phyloP scores from a whole-genome alignment of 2,888 invertebrate species.

The Drosophila meridiana region DNA sequence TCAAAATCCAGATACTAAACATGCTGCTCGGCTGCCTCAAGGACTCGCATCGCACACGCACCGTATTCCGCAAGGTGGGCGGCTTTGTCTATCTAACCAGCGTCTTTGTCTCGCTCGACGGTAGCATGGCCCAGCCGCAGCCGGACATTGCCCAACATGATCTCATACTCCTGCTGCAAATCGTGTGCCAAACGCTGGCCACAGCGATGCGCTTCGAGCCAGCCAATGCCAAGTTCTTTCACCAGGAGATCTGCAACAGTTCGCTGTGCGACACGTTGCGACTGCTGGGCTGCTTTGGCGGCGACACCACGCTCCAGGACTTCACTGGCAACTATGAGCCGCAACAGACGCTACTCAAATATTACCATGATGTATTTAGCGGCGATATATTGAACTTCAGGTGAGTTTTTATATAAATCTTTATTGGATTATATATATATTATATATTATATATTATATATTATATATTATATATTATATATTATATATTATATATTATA shows the following conservation, averaged over 20 bases:
- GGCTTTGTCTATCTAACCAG: slow-evolving; percentile 99
- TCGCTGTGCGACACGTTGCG: slow-evolving; percentile 97
- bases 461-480: no score
- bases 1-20: slow-evolving; percentile 96
- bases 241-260: slow-evolving; percentile 97
- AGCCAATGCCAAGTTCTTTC: slow-evolving; percentile 99
- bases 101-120: slow-evolving; percentile 96
- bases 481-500: no score
- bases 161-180: slow-evolving; percentile 91
- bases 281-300: slow-evolving; percentile 94
- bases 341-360: slow-evolving; percentile 83
- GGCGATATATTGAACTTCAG: slow-evolving; percentile 89
- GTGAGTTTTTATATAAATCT: slow-evolving; percentile 43
- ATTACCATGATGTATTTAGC: slow-evolving; percentile 91
- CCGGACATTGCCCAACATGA: slow-evolving; percentile 86
- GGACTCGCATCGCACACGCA: slow-evolving; percentile 98
- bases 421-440: background rate
- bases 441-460: no score
- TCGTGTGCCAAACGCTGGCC: slow-evolving; percentile 97
- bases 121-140: slow-evolving; percentile 87
- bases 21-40: slow-evolving; percentile 94
- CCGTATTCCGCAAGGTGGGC: slow-evolving; percentile 98
- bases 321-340: slow-evolving; percentile 82
- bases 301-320: slow-evolving; percentile 86
- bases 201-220: slow-evolving; percentile 99